A percentile compares a stretch with the other conserved stretches of the same genome.
phyloP scores from a whole-genome alignment of 2,888 invertebrate genomes.

The Tridacna gigas region DNA sequence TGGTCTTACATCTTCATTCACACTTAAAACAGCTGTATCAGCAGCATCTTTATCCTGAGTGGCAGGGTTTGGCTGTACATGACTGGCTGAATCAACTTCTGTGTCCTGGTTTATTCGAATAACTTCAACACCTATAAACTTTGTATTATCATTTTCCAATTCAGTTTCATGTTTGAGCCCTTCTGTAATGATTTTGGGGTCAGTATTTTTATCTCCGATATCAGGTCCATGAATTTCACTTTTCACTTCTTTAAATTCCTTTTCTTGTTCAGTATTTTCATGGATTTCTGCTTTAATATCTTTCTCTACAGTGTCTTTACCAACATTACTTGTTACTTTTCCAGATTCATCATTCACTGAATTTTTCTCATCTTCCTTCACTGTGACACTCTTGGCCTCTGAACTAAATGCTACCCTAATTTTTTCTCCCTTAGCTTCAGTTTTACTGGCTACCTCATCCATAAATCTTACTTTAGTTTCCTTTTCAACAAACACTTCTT shows the following conservation, averaged over 20 bases:
- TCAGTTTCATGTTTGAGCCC: conserved; percentile 1
- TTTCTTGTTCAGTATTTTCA: background rate
- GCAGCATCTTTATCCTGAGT: background rate
- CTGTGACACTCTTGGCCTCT: conserved; percentile 21
- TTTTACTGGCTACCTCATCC: background rate
- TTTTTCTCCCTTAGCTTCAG: conserved; percentile 6
- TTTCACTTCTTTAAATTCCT: background rate
- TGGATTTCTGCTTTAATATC: conserved; percentile 14
- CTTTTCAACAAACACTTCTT: background rate
- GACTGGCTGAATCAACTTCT: background rate
- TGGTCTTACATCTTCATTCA: background rate
- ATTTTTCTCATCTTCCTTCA: conserved; percentile 3
- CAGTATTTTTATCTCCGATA: no score
- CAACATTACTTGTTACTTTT: background rate
- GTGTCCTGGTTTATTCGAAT: conserved; percentile 11
- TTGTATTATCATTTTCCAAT: conserved; percentile 17
- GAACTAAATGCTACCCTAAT: background rate
- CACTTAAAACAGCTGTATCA: background rate
- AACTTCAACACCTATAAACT: background rate
- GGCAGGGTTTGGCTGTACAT: no score
- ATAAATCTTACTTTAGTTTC: conserved; percentile 3
- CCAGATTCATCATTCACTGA: background rate
- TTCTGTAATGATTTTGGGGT: no score
- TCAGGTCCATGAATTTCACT: background rate
- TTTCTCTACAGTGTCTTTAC: conserved; percentile 15